A percentile compares a stretch with the other conserved stretches of the same genome.
phyloP scores from a whole-genome alignment of 2,113 vertebrate species.

The Ctenomys sociabilis region DNA sequence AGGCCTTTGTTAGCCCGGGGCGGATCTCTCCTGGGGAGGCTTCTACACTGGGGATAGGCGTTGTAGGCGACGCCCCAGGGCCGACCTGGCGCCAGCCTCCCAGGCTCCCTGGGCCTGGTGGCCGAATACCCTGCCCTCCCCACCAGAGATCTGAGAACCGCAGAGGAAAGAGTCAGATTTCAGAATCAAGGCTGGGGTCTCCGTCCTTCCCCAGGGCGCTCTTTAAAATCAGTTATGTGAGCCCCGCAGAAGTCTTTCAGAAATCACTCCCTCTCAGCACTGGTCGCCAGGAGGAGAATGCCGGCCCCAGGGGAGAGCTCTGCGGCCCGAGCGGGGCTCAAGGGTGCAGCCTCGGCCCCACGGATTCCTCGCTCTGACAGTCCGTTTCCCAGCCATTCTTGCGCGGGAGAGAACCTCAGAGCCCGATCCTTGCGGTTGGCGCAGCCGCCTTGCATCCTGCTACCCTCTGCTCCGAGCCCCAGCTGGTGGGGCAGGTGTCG shows the following conservation, averaged over 20 bases:
- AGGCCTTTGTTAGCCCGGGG: background rate
- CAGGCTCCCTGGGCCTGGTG: background rate
- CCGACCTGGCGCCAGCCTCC: background rate
- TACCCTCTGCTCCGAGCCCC: background rate
- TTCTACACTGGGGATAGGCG: background rate
- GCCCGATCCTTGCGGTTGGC: no score
- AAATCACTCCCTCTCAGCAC: background rate
- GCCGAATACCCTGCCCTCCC: background rate
- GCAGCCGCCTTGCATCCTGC: background rate
- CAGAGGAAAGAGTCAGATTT: background rate
- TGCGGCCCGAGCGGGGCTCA: background rate
- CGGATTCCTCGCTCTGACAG: background rate
- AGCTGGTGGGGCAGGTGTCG: no score
- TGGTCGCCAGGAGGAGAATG: background rate
- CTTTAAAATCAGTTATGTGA: background rate
- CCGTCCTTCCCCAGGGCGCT: background rate
- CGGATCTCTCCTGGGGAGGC: background rate
- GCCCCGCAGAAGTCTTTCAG: background rate
- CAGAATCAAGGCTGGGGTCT: background rate
- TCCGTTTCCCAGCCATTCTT: background rate
- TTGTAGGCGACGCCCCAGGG: background rate
- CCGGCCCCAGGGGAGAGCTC: background rate
- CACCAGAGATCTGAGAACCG: background rate
- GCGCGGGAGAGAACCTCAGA: background rate
- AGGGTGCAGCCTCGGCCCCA: background rate